Evolutionary conservation across 2,113 vertebrate species (phyloP).

Genomic region (Pedetes capensis): DNA sequence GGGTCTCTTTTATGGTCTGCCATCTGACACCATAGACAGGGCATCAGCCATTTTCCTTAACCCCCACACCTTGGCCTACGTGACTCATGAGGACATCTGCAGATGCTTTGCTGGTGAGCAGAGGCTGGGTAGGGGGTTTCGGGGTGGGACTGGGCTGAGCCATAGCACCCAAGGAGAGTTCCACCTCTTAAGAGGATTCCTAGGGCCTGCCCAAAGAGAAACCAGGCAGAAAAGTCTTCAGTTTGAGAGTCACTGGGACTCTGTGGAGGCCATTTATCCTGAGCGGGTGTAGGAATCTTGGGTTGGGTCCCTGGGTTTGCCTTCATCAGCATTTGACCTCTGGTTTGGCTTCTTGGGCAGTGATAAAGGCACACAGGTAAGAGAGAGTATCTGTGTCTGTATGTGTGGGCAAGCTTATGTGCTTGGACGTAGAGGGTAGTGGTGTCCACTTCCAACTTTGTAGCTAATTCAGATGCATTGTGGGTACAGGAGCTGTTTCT

Average conservation of each 20-base stretch:
- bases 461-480: background rate
- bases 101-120: conserved; percentile 95
- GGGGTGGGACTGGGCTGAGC: background rate
- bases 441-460: background rate
- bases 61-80: conserved; percentile 91
- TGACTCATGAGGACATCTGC: conserved; percentile 98
- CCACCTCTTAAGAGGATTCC: background rate
- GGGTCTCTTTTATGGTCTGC: conserved; percentile 3
- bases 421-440: background rate
- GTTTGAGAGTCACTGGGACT: background rate
- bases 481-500: background rate
- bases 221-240: background rate
- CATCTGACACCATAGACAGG: conserved; percentile 2
- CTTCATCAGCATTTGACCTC: background rate
- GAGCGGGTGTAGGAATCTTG: background rate
- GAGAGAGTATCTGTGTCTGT: too few relatives aligned
- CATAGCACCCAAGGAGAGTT: background rate
- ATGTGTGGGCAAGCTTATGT: background rate
- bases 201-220: conserved; percentile 10
- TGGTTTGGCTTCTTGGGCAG: conserved; percentile 19
- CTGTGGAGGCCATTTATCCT: background rate
- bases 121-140: conserved; percentile 35
- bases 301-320: background rate
- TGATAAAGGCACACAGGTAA: background rate
- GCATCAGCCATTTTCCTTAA: conserved; percentile 87